These are phyloP conservation scores for Cephalopterus ornatus DNA, from an alignment of 2,113 vertebrate species.

Conservation along the genomic window DNA sequence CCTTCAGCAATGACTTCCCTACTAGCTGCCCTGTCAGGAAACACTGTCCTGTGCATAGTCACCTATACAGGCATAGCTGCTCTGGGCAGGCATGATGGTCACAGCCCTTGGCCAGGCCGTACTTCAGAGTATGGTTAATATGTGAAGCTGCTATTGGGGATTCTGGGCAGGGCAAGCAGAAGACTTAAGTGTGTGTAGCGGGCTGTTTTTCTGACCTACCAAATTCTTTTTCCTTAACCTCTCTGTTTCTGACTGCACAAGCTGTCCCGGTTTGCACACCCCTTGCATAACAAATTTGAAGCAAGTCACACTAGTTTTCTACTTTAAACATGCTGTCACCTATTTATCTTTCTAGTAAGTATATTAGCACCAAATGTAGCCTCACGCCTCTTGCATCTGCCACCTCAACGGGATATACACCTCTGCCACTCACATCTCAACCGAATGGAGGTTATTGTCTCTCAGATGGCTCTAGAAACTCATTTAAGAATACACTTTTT, in stretches of 20 bases:
- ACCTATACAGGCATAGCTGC: neutral
- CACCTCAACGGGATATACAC: neutral
- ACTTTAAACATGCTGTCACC: neutral
- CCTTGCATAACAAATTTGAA: neutral
- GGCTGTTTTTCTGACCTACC: neutral
- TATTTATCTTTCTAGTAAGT: neutral
- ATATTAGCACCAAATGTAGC: neutral
- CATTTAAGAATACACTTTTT: neutral
- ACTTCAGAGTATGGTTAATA: neutral
- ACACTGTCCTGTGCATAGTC: accelerated
- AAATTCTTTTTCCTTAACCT: neutral
- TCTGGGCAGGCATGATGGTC: neutral
- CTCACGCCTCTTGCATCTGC: neutral
- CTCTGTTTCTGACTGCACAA: neutral
- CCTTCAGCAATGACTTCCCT: neutral
- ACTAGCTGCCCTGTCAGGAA: neutral
- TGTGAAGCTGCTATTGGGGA: neutral
- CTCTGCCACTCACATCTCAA: neutral
- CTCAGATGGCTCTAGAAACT: neutral
- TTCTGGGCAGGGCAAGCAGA: neutral
- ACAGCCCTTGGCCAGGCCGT: neutral
- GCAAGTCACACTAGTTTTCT: neutral
- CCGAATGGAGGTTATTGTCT: neutral
- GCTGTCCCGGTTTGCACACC: neutral
- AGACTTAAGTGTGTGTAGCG: neutral